Conservation (phyloP, 2,113 vertebrate genomes). For the Prionailurus viverrinus region DNA sequence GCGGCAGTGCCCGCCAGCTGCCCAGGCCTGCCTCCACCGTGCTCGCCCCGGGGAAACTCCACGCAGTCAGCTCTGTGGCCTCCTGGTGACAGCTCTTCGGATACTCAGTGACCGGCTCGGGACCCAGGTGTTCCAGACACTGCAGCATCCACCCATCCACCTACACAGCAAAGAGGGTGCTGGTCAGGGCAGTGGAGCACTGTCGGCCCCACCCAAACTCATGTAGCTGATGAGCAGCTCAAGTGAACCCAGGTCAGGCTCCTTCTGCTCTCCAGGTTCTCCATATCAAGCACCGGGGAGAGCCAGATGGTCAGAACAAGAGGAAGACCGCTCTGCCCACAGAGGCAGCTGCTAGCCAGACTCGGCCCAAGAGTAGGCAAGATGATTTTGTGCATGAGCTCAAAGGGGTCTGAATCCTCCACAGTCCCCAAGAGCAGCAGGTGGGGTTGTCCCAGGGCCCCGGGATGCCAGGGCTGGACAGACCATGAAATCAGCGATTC, state of each 20-base stretch:
- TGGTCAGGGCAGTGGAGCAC: not conserved
- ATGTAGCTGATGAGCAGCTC: not conserved
- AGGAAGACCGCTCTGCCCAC: not conserved
- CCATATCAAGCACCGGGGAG: not conserved
- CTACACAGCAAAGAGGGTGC: constrained; percentile 69
- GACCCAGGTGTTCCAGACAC: constrained; percentile 83
- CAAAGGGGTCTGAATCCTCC: not conserved
- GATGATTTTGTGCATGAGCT: not conserved
- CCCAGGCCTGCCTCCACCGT: constrained; percentile 85
- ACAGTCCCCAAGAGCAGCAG: not conserved
- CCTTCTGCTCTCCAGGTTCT: too few species aligned
- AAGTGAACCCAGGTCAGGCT: not conserved
- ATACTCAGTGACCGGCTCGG: constrained; percentile 83
- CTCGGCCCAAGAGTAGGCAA: not conserved
- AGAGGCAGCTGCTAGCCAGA: not conserved
- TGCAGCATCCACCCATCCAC: constrained; percentile 87
- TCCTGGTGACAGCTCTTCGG: constrained; percentile 87
- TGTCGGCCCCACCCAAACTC: not conserved
- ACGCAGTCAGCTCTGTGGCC: constrained; percentile 87
- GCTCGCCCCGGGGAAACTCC: constrained; percentile 88
- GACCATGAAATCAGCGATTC: not conserved
- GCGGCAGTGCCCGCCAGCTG: constrained; percentile 85
- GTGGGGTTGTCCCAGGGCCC: not conserved
- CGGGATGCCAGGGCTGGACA: not conserved
- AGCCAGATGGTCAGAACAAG: not conserved